These are phyloP conservation scores for Lithobates sylvaticus DNA, from an alignment of 2,797 vertebrate genomes.

Conservation along the genomic window DNA sequence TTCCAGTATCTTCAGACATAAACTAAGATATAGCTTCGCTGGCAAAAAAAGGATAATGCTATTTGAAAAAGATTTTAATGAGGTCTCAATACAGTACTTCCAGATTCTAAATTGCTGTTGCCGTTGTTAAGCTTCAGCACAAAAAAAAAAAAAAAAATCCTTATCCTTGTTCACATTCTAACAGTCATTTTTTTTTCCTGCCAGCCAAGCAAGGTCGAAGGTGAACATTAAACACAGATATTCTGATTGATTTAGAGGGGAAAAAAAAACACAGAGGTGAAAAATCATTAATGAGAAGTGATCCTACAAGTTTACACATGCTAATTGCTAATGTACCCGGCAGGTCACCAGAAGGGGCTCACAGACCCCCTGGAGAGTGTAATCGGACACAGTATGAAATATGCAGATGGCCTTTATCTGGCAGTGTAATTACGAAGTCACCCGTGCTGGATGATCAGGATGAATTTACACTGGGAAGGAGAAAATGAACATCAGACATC, in stretches of 20 bases:
- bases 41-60: not conserved
- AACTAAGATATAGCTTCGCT: not conserved
- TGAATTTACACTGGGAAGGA: slow-evolving; percentile 28
- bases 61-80: not conserved
- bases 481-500: not conserved
- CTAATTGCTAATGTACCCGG: slow-evolving; percentile 33
- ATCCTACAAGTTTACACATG: slow-evolving; percentile 13
- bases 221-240: slow-evolving; percentile 8
- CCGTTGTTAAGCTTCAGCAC: not conserved
- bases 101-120: not conserved
- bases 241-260: slow-evolving; percentile 3
- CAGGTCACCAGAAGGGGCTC: slow-evolving; percentile 68
- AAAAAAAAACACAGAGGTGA: slow-evolving; percentile 9
- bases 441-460: accelerated
- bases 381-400: slow-evolving; percentile 63
- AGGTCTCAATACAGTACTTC: not conserved
- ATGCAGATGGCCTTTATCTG: slow-evolving; percentile 69
- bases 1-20: not conserved
- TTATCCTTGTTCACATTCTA: not conserved
- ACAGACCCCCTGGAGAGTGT: slow-evolving; percentile 64
- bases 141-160: too few relatives aligned
- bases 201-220: slow-evolving; percentile 8
- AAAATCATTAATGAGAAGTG: slow-evolving; percentile 10
- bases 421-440: slow-evolving; percentile 63
- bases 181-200: not conserved